phyloP scores from a whole-genome alignment of 2,113 vertebrate species.

The Oophaga pumilio region DNA sequence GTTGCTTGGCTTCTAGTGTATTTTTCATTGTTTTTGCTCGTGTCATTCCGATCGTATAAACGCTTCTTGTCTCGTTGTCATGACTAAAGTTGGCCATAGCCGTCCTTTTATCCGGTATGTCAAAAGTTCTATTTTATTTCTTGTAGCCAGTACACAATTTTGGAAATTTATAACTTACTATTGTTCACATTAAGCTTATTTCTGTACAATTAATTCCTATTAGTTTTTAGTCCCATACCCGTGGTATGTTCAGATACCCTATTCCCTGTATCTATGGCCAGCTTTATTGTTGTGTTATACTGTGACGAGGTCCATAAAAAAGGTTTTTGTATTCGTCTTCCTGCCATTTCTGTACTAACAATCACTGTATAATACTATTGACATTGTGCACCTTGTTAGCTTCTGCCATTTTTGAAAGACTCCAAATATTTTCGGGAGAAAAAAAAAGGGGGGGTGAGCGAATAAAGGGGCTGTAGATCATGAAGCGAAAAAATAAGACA shows the following conservation, averaged over 20 bases:
- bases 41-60: background rate
- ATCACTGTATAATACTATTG: background rate
- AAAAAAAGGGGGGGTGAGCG: background rate
- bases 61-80: background rate
- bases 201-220: too few relatives aligned
- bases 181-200: too few relatives aligned
- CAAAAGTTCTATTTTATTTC: too few relatives aligned
- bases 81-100: background rate
- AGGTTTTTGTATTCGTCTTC: background rate
- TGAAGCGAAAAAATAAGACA: background rate
- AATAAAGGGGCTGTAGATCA: too few relatives aligned
- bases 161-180: too few relatives aligned
- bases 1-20: conserved; percentile 65
- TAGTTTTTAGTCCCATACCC: too few relatives aligned
- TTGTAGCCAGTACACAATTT: too few relatives aligned
- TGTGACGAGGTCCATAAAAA: background rate
- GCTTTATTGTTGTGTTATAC: background rate
- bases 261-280: background rate
- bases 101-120: too few relatives aligned
- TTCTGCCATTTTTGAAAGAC: background rate
- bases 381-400: background rate
- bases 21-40: conserved; percentile 63
- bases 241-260: too few relatives aligned
- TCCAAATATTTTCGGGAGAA: background rate
- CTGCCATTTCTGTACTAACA: background rate